Evolutionary conservation across 2,888 invertebrate species (phyloP).

Genomic region (Temnothorax ravouxi): DNA sequence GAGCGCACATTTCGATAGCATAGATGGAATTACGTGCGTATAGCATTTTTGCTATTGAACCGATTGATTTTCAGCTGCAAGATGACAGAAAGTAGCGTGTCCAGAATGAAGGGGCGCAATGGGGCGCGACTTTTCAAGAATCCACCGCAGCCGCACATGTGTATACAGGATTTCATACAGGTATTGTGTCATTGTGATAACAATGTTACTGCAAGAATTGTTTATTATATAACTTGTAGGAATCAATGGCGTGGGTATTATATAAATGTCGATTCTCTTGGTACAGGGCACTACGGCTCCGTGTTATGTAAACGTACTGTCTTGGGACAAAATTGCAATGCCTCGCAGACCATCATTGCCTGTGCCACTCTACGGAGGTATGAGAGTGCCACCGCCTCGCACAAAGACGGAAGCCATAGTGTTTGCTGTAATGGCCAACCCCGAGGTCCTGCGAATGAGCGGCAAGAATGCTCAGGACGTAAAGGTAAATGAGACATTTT

Average conservation of each 20-base stretch:
- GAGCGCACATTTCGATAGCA: not conserved
- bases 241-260: constrained; percentile 15
- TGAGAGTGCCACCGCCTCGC: constrained; percentile 89
- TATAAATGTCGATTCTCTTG: constrained; percentile 27
- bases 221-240: constrained; percentile 5
- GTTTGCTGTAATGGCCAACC: constrained; percentile 92
- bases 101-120: constrained; percentile 80
- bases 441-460: constrained; percentile 90
- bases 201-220: not conserved
- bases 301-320: constrained; percentile 89
- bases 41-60: not conserved
- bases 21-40: not conserved
- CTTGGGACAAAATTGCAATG: constrained; percentile 91
- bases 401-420: constrained; percentile 89
- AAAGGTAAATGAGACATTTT: constrained; percentile 85
- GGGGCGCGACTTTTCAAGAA: constrained; percentile 90
- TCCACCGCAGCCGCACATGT: constrained; percentile 93
- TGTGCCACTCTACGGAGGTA: constrained; percentile 91
- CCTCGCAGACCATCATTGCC: constrained; percentile 90
- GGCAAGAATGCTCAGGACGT: constrained; percentile 90
- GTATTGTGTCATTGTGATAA: constrained; percentile 62
- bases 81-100: constrained; percentile 81
- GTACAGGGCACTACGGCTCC: constrained; percentile 81
- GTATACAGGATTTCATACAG: constrained; percentile 87
- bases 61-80: constrained; percentile 70